Evolutionary conservation across 2,113 vertebrate genomes (phyloP), one percentile per base, ranked within the genome.

Genomic region (Nerophis lumbriciformis): DNA sequence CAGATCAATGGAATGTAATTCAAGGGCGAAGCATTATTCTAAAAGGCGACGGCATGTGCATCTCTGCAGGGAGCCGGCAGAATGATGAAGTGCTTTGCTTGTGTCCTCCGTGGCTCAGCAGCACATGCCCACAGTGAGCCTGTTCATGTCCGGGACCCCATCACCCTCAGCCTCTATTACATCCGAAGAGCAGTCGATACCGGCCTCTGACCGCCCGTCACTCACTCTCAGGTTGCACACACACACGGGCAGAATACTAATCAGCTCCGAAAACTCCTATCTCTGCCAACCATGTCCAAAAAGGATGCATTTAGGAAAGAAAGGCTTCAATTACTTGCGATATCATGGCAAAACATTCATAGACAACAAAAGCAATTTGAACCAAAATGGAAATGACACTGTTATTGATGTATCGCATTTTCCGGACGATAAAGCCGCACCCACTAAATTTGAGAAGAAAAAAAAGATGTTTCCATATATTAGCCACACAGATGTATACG

Each of bases 111-210:
- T 71, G 52, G 81, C 81, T 81, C 75, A 63, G 80, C 78, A 75
- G 81, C 76, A 77, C 76, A 80, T 65, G 76, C 71, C 42, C 82
- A 81, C 77, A 81, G 73, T 58, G 68, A 79, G 79, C 71, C 69
- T 69, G 82, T 75, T 84, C 76, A 75, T 84, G 78, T 83, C 83
- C 83, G 76, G 78, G 58, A 86, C 83, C 79, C 86, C 81, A 86
- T 82, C 79, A 84, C 80, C 77, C 71, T 28, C 66, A 66, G 73
- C 83, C 85, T 82, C 84, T 71, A 83, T 87, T 83, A 84, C 82
- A 87, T 86, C 87, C 83, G 79, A 81, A 74, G 71, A 82, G 79
- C 76, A 88, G 85, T 89, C 87, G 80, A 88, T 89, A 87, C 79
- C 59, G 64, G 54, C 71, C 77, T 83, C 81, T 74, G 77, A 81